phyloP scores from a whole-genome alignment of 2,797 vertebrate genomes.

The Rhinichthys osculus region DNA sequence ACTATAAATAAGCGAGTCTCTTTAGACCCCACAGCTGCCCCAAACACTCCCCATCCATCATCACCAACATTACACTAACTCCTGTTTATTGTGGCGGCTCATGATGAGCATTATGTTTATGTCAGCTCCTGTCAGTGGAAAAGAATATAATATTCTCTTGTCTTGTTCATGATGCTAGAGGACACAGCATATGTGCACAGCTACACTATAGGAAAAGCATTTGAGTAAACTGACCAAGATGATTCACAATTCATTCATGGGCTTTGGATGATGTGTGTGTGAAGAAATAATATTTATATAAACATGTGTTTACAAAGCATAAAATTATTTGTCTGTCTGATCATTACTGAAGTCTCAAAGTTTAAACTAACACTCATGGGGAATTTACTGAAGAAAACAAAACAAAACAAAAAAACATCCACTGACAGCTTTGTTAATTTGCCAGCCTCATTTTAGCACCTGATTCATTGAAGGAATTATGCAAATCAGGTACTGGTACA shows the following conservation, averaged over 20 bases:
- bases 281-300: not conserved
- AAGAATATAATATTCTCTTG: constrained; percentile 30
- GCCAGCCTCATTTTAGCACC: constrained; percentile 4
- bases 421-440: not conserved
- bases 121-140: constrained; percentile 46
- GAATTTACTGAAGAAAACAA: not conserved
- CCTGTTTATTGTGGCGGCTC: constrained; percentile 63
- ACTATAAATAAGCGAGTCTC: constrained; percentile 55
- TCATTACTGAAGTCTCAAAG: not conserved
- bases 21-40: constrained; percentile 50
- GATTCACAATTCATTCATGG: not conserved
- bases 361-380: constrained; percentile 5
- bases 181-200: constrained; percentile 61
- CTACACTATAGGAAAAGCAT: constrained; percentile 15
- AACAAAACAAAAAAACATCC: not conserved
- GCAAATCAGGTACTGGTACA: not conserved
- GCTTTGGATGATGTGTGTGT: not conserved
- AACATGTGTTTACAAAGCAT: not conserved
- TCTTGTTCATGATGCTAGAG: constrained; percentile 30
- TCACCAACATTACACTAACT: constrained; percentile 66
- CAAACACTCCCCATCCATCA: constrained; percentile 67
- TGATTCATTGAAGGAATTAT: constrained; percentile 22
- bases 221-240: not conserved
- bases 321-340: not conserved
- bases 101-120: constrained; percentile 52